Evolutionary conservation across 23 tunicate species (phyloP).

Genomic region (Halocynthia aurantium): DNA sequence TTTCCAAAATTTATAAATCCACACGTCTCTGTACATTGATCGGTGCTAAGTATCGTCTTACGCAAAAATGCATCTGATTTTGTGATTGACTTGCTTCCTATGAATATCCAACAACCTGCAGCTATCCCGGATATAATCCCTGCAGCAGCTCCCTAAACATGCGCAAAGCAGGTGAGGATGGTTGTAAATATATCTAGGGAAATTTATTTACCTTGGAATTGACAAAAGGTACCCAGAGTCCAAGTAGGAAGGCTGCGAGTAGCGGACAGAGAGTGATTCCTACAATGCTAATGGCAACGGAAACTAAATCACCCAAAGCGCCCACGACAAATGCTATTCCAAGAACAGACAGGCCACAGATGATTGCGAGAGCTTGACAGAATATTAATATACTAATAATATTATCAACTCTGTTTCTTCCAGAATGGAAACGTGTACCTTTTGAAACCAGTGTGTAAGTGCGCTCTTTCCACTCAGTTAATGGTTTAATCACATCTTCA

Average conservation of each 20-base stretch:
- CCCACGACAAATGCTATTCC: not conserved
- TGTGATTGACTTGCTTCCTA: too few relatives aligned
- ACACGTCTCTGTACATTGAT: too few relatives aligned
- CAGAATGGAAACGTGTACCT: constrained; percentile 1
- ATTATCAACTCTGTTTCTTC: not conserved
- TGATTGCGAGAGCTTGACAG: not conserved
- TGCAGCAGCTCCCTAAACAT: too few relatives aligned
- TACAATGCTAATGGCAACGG: not conserved
- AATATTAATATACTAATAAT: not conserved
- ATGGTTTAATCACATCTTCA: constrained; percentile 49
- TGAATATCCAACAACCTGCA: too few relatives aligned
- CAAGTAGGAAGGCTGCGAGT: constrained; percentile 6
- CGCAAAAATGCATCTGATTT: too few relatives aligned
- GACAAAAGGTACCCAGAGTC: constrained; percentile 16
- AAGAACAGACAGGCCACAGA: not conserved
- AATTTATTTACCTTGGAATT: not conserved
- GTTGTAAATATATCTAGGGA: too few relatives aligned
- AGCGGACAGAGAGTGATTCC: not conserved
- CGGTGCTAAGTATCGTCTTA: too few relatives aligned
- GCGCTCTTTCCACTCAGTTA: constrained; percentile 33
- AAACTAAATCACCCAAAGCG: constrained; percentile 5
- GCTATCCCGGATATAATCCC: too few relatives aligned
- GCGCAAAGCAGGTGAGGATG: too few relatives aligned
- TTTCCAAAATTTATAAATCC: too few relatives aligned
- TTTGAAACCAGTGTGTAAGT: constrained; percentile 43